Evolutionary conservation across 2,888 invertebrate species (phyloP), one percentile per base, ranked within the genome.

Genomic region (Erebia ligea): DNA sequence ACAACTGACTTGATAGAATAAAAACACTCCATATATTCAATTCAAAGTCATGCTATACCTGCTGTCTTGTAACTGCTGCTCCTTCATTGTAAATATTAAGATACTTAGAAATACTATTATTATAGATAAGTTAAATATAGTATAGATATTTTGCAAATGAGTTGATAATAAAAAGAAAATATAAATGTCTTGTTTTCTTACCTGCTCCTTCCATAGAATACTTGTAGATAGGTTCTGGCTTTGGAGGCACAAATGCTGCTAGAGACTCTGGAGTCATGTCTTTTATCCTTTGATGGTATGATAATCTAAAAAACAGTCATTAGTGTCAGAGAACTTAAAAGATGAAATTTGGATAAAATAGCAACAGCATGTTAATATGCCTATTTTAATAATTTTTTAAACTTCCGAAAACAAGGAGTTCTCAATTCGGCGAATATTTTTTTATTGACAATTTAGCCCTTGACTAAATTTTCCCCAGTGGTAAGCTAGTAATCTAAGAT

Each of bases 181-280:
- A 72, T 25, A 62, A 48, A 19, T 77, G 70, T 34, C 34, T 70
- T 68, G 64, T 70, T 71, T 76, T 92, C 95, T 94, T 90, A 97
- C 98, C 97, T 83, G 98, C 97, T 73, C 97, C 97, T 86, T 98
- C 98, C 83, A 96, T 95, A 6, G 97, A 95, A 85, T 98, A 99
- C 88, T 99, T 99, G 89, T 97, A 99, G 79, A 96, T 95, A 0
- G 98, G 97, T 79, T 96, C 96, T 0, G 99, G 97, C 84, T 96
- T 96, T 21, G 95, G 92, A 1, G 99, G 99, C 73, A 99, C 95
- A 76, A 99, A 95, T 59, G 96, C 94, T 9, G 95, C 95, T 89
- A 99, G 98, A 0, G 96, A 94, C 80, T 97, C 97, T 5, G 99
- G 99, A 84, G 98, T 96, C 93, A 98, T 97, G 80, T 99, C 98